Evolutionary conservation across 2,888 invertebrate genomes (phyloP).

Genomic region (Hypena proboscidalis): DNA sequence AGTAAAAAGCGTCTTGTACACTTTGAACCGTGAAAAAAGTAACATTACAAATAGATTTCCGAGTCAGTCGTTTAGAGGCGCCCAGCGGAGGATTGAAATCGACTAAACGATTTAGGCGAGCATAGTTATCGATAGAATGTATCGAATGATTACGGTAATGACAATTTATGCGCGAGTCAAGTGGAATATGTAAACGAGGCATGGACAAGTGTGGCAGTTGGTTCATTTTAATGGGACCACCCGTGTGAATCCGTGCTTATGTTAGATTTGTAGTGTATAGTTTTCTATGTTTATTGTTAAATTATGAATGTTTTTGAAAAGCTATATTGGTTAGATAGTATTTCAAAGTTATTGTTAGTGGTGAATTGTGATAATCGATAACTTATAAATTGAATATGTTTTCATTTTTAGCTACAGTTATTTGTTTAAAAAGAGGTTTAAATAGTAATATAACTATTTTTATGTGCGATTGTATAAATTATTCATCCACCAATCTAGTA

Average conservation of each 20-base stretch:
- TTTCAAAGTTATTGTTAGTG: constrained; percentile 4
- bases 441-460: too few relatives aligned
- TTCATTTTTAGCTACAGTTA: too few relatives aligned
- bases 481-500: too few relatives aligned
- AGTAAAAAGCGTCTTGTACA: constrained; percentile 56
- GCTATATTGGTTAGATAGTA: background rate
- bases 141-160: constrained; percentile 79
- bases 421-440: too few relatives aligned
- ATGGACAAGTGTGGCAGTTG: constrained; percentile 64
- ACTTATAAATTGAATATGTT: background rate
- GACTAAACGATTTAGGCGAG: constrained; percentile 65
- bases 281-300: constrained; percentile 38
- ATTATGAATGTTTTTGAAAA: constrained; percentile 20
- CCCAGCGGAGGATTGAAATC: constrained; percentile 62
- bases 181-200: constrained; percentile 77
- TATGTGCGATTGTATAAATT: too few relatives aligned
- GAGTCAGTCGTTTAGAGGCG: constrained; percentile 57
- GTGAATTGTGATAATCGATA: constrained; percentile 1
- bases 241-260: constrained; percentile 57
- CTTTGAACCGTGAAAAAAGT: constrained; percentile 48
- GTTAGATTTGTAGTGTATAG: constrained; percentile 47
- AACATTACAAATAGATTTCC: constrained; percentile 52
- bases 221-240: constrained; percentile 72
- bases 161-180: constrained; percentile 77
- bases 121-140: constrained; percentile 68